phyloP scores from a whole-genome alignment of 1,140 invertebrate genomes.

The Drosophila bocki region DNA sequence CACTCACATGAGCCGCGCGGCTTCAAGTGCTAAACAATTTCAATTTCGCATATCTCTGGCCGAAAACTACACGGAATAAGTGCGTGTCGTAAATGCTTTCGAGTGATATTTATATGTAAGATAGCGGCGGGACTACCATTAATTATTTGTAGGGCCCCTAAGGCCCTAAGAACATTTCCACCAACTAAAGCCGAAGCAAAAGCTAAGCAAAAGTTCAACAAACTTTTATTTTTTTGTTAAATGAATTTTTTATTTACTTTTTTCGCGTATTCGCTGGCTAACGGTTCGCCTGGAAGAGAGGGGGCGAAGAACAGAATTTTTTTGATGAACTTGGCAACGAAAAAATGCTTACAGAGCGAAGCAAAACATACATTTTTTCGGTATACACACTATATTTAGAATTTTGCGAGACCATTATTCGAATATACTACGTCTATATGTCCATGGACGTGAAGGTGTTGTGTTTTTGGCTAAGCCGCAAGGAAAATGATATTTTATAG shows the following conservation, averaged over 20 bases:
- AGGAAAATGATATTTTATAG: neutral
- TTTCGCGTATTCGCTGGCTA: constrained; percentile 7
- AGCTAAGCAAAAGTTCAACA: constrained; percentile 23
- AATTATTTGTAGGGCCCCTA: constrained; percentile 22
- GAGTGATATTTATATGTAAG: constrained; percentile 8
- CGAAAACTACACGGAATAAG: constrained; percentile 32
- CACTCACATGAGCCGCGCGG: constrained; percentile 62
- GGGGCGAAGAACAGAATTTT: constrained; percentile 8
- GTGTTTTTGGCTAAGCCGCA: constrained; percentile 21
- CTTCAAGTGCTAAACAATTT: constrained; percentile 58
- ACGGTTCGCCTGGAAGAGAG: constrained; percentile 17
- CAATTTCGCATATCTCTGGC: constrained; percentile 53
- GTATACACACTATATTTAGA: constrained; percentile 66
- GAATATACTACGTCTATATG: constrained; percentile 49
- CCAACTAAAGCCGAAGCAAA: constrained; percentile 6
- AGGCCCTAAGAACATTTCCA: constrained; percentile 5
- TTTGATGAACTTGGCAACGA: constrained; percentile 74
- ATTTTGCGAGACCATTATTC: constrained; percentile 54
- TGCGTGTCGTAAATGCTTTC: constrained; percentile 37
- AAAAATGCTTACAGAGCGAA: constrained; percentile 49
- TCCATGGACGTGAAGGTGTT: constrained; percentile 76
- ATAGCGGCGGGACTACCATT: neutral
- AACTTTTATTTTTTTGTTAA: constrained; percentile 18
- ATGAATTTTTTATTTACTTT: neutral
- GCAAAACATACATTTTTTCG: constrained; percentile 35